Evolutionary conservation across 2,888 invertebrate species (phyloP).

Genomic region (Blastobasis lacticolella): DNA sequence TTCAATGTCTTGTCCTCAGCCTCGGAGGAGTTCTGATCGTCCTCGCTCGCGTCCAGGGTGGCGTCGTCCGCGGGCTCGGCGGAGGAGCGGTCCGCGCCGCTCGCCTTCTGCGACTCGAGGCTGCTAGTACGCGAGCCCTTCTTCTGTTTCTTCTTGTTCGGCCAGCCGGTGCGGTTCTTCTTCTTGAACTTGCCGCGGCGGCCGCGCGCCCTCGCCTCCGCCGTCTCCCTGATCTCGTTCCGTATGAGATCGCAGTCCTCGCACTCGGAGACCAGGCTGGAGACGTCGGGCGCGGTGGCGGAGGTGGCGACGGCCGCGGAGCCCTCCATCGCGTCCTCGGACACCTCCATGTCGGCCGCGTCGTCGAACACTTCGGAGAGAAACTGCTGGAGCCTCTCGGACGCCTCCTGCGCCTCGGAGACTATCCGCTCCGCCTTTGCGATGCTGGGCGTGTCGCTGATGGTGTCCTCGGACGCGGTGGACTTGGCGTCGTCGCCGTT

Average conservation of each 20-base stretch:
- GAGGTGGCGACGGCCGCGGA: constrained; percentile 45
- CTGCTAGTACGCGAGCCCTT: constrained; percentile 45
- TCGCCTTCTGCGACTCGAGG: constrained; percentile 36
- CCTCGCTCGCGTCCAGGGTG: constrained; percentile 46
- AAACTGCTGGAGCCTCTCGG: constrained; percentile 57
- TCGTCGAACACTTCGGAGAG: constrained; percentile 62
- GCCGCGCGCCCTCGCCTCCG: constrained; percentile 34
- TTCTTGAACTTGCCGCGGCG: constrained; percentile 75
- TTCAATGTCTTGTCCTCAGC: constrained; percentile 29
- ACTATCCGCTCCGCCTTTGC: constrained; percentile 39
- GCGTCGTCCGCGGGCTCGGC: constrained; percentile 45
- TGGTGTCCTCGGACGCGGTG: constrained; percentile 60
- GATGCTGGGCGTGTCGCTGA: constrained; percentile 49
- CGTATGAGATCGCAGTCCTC: constrained; percentile 58
- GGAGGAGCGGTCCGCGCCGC: constrained; percentile 45
- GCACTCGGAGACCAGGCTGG: constrained; percentile 58
- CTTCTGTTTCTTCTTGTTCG: constrained; percentile 68
- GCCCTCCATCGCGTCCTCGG: constrained; percentile 54
- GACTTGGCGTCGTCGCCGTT: constrained; percentile 57
- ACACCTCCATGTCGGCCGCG: constrained; percentile 61
- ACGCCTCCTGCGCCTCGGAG: constrained; percentile 48
- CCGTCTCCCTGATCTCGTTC: constrained; percentile 43
- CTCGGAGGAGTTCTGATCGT: constrained; percentile 37
- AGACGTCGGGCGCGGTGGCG: constrained; percentile 55
- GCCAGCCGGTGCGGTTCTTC: constrained; percentile 89